Evolutionary conservation across 2,888 invertebrate species (phyloP).

Genomic region (Stenodera caucasica): DNA sequence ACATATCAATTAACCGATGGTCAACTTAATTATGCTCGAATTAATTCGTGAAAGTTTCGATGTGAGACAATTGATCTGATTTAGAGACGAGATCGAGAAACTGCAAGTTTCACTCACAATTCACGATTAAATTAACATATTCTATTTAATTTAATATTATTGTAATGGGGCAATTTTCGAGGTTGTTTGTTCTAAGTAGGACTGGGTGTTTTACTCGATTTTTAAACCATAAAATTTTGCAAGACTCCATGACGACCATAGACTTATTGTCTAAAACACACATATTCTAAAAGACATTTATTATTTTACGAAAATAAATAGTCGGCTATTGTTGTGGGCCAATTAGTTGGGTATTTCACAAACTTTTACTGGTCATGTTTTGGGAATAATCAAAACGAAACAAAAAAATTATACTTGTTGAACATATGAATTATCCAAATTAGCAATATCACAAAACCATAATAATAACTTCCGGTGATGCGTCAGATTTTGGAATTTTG

Average conservation of each 20-base stretch:
- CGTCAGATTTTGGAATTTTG: neutral
- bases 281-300: neutral
- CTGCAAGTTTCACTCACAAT: neutral
- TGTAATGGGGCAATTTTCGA: neutral
- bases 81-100: neutral
- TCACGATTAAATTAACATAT: no score
- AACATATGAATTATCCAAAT: no score
- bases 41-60: neutral
- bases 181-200: neutral
- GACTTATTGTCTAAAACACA: neutral
- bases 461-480: neutral
- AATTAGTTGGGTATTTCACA: neutral
- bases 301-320: neutral
- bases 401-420: constrained; percentile 5
- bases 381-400: neutral
- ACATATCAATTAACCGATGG: neutral
- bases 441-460: no score
- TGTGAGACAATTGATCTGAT: neutral
- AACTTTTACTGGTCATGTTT: constrained; percentile 2
- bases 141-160: no score
- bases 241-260: neutral
- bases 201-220: neutral
- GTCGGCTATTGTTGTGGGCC: neutral
- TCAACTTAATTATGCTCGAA: neutral
- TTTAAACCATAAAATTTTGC: neutral